Base-by-base conservation (phyloP, 2,113 vertebrate species). In the Trochalopteron elliotii region DNA sequence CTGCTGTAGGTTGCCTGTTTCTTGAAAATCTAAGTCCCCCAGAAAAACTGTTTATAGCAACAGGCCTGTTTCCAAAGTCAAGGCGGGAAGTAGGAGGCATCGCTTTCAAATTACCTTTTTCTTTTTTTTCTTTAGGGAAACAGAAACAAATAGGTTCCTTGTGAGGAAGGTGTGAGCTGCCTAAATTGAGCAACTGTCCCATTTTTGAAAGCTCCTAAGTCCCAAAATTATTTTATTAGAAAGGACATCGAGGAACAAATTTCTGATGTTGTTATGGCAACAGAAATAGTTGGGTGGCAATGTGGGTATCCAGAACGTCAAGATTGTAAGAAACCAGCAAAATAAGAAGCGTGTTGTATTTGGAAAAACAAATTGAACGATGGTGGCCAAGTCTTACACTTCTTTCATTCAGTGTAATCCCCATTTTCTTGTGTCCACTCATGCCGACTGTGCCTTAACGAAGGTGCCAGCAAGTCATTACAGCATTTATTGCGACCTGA, bases 231-330 rank as follows among this genome's bases (percentile, higher is more conserved):
- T 96, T 96, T 98, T 97, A 96, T 97, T 97, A 93, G 83, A 97
- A 96, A 92, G 94, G 97, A 96, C 94, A 92, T 97, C 60, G 39
- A 96, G 96, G 94, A 97, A 95, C 97, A 97, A 95, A 97, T 97
- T 97, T 98, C 95, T 94, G 95, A 97, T 50, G 98, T 98, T 97
- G 98, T 98, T 98, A 98, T 98, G 97, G 98, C 97, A 98, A 98
- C 98, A 93, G 97, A 97, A 98, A 94, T 93, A 96, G 96, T 97
- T 90, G 79, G 92, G 81, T 92, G 96, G 97, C 95, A 97, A 98
- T 77, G 59, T 96, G 97, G 86, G 80, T 92, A 88, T 96, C 96
- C 96, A 90, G 90, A 98, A 96, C 78, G 49, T 96, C 88, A 97
- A 76, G 97, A 92, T 18, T 89, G 90, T 90, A 96, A 95, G 94